Evolutionary conservation across 2,888 invertebrate species (phyloP).

Genomic region (Dolomedes plantarius): DNA sequence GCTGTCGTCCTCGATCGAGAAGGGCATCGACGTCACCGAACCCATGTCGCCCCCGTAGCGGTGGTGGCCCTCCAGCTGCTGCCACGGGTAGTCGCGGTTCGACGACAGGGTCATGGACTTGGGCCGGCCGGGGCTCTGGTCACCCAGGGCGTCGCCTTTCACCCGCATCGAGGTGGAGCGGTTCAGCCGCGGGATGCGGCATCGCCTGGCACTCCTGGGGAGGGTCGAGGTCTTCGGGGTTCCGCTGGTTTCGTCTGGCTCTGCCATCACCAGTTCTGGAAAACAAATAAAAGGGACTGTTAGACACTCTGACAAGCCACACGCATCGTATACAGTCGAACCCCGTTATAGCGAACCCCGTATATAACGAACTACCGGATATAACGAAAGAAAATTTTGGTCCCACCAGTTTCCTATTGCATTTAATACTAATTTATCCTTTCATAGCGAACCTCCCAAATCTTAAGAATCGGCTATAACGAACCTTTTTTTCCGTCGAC

Average conservation of each 20-base stretch:
- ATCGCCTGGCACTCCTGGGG: constrained; percentile 49
- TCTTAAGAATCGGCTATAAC: too few species aligned
- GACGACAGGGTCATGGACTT: constrained; percentile 48
- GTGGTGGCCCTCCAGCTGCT: constrained; percentile 41
- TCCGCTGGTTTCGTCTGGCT: constrained; percentile 39
- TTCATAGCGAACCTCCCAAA: too few species aligned
- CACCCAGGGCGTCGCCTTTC: constrained; percentile 18
- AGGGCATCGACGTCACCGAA: constrained; percentile 29
- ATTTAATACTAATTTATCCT: too few species aligned
- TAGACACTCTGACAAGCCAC: too few species aligned
- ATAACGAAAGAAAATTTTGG: too few species aligned
- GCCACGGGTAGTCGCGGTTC: constrained; percentile 41
- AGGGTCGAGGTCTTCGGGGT: constrained; percentile 35
- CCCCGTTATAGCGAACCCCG: too few species aligned
- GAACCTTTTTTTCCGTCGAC: too few species aligned
- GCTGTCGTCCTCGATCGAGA: constrained; percentile 54
- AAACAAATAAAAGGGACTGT: too few species aligned
- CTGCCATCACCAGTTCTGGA: constrained; percentile 63
- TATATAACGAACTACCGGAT: too few species aligned
- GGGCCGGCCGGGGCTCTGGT: constrained; percentile 16
- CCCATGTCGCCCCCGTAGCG: constrained; percentile 30
- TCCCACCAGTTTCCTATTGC: too few species aligned
- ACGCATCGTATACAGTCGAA: too few species aligned
- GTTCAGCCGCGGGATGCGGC: constrained; percentile 57
- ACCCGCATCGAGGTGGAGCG: constrained; percentile 46